Evolutionary conservation across 2,888 invertebrate genomes (phyloP), one percentile per base, ranked within the genome.

Genomic region (Thereva nobilitata): DNA sequence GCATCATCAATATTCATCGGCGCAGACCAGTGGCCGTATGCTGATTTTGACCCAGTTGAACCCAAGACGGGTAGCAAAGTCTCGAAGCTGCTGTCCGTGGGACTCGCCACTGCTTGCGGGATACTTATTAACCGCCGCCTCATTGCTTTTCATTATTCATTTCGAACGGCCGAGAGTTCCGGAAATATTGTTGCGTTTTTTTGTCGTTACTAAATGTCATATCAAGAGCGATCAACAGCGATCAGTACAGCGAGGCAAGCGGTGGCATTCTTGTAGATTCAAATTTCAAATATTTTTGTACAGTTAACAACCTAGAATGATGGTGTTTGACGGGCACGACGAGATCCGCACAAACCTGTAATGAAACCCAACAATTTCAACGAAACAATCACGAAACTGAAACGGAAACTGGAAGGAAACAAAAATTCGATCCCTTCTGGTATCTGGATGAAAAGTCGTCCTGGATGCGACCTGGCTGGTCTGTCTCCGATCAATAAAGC

Each of bases 31-130:
- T 42, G 56, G 44, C 40, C 56, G 61, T 68, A 68, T 68, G 68
- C 57, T 63, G 61, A 68, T 68, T 66, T 68, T 66, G 68, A 68
- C 68, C 68, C 56, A 68, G 41, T 68, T 68, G 66, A 68, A 66
- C 68, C 66, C 44, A 56, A 63, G 63, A 44, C 63, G 66, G 66
- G 63, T 52, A 63, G 63, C 63, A 56, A 52, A 56, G 44, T 61
- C 53, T 45, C 45, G 53, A 56, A 12, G 37, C 56, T 68, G 52
- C 47, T 37, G 38, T 6, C 5, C n/a, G 12, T 40, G 12, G 7
- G 6, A 35, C 34, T 56, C 34, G 42, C 23, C 42, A 34, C 9
- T 6, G 23, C 23, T n/a, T 23, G 23, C 23, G 23, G 41, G 61
- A 40, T 38, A 40, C 61, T 49, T 61, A 61, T 50, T 61, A 61